Evolutionary conservation across 2,888 invertebrate genomes (phyloP), one percentile per base, ranked within the genome.

Genomic region (Germaria angustata): DNA sequence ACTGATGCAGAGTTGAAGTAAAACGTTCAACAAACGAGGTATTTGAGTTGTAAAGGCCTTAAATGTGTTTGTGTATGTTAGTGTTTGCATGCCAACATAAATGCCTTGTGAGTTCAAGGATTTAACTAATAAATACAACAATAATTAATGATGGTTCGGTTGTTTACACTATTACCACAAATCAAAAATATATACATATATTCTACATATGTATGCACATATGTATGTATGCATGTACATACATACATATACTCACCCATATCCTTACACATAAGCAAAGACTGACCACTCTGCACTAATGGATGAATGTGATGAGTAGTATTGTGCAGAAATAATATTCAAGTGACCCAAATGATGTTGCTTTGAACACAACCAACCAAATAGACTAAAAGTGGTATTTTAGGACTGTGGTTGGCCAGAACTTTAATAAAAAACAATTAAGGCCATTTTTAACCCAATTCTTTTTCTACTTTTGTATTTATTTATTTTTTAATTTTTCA

Each of bases 341-440:
- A 71, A 57, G 34, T 57, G 34, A 46, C 57, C 55, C 57, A 57
- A 71, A 71, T 15, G 9, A 46, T 71, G 57, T 34, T 22, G 69
- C 46, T 22, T 51, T 20, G 32, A n/a, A 41, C 20, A 28, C 39
- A 61, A 20, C 3, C 6, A 28, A 72, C 36, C n/a, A 34, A 32
- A 51, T 20, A 32, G n/a, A n/a, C 32, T 20, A 20, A 61, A 15
- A 28, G 15, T 24, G 4, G 15, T 7, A 3, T 36, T 57, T 75
- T 24, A 57, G 65, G 44, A 17, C 20, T 41, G 49, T 46, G 66
- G 76, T 68, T 17, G 28, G 2, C 24, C 57, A 24, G 75, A 65
- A 36, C 76, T 71, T 76, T 53, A 59, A 71, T 65, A 36, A 59
- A 80, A 76, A 81, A 72, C 66, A 77, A 77, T 81, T 81, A 81